Conservation (phyloP, 1,140 invertebrate genomes). For the Hydropsyche tenuis region DNA sequence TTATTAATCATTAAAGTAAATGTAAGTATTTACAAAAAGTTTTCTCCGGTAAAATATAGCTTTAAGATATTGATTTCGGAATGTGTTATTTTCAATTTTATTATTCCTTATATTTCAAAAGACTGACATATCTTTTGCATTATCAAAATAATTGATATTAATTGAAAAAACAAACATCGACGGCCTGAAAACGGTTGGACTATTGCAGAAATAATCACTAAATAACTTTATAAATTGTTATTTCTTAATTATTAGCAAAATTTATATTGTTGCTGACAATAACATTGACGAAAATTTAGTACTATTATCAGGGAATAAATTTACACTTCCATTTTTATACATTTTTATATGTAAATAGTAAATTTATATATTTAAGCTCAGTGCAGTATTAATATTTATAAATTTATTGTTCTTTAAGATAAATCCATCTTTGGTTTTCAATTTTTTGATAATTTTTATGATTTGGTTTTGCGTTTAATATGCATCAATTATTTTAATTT, state of each 20-base stretch:
- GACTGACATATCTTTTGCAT: constrained; percentile 19
- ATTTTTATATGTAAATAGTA: constrained; percentile 13
- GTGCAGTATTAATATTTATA: constrained; percentile 26
- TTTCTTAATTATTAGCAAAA: constrained; percentile 20
- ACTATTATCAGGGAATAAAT: constrained; percentile 28
- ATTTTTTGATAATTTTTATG: background rate
- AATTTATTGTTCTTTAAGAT: background rate
- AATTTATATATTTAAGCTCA: constrained; percentile 8
- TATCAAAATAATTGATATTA: background rate
- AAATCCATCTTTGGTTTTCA: background rate
- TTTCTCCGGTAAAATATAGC: constrained; percentile 32
- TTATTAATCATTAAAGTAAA: background rate
- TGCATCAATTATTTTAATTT: background rate
- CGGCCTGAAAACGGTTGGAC: too few relatives aligned
- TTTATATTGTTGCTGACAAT: constrained; percentile 33
- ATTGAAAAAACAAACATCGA: too few relatives aligned
- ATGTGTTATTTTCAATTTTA: background rate
- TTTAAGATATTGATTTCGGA: constrained; percentile 3
- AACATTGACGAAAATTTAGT: constrained; percentile 19
- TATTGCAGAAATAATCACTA: too few relatives aligned
- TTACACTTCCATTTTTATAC: constrained; percentile 33
- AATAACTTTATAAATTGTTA: constrained; percentile 1
- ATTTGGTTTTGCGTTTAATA: background rate
- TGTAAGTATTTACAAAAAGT: background rate
- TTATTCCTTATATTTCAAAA: constrained; percentile 18